A percentile compares a stretch with the other conserved stretches of the same genome.
Conservation (phyloP, 2,888 invertebrate species). For the Macrostomum cliftonense region DNA sequence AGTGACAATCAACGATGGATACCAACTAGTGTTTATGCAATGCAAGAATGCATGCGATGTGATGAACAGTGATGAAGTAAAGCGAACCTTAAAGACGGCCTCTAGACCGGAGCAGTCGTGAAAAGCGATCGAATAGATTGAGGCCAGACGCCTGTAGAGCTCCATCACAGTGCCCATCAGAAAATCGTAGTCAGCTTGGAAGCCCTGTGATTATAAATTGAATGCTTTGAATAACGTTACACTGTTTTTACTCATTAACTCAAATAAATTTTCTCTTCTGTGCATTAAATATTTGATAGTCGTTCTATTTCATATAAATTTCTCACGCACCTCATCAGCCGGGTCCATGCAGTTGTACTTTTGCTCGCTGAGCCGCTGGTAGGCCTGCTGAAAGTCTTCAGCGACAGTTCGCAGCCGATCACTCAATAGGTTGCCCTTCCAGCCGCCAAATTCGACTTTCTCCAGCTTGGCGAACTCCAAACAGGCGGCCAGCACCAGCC, state of each 20-base stretch:
- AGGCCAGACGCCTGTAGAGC: constrained; percentile 6
- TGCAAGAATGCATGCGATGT: constrained; percentile 1
- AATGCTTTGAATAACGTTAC: too few relatives aligned
- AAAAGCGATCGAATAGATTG: constrained; percentile 5
- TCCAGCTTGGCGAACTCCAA: constrained; percentile 8
- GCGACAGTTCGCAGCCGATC: constrained; percentile 6
- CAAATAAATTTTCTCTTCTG: too few relatives aligned
- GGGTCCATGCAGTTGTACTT: constrained; percentile 9
- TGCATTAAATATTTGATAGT: too few relatives aligned
- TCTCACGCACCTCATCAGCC: background rate
- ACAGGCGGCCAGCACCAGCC: constrained; percentile 4
- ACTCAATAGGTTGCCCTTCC: constrained; percentile 8
- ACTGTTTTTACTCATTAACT: too few relatives aligned
- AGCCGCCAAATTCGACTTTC: constrained; percentile 10
- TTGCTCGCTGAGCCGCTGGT: constrained; percentile 5
- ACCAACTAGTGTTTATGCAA: too few relatives aligned
- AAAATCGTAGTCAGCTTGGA: too few relatives aligned
- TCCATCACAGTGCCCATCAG: too few relatives aligned
- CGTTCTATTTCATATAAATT: too few relatives aligned
- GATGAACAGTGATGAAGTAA: constrained; percentile 4
- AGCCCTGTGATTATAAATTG: too few relatives aligned
- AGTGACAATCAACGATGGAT: too few relatives aligned
- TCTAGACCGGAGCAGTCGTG: constrained; percentile 8
- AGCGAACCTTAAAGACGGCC: constrained; percentile 6
- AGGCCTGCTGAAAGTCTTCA: constrained; percentile 4